phyloP scores from a whole-genome alignment of 2,888 invertebrate genomes.

The Thera obeliscata region DNA sequence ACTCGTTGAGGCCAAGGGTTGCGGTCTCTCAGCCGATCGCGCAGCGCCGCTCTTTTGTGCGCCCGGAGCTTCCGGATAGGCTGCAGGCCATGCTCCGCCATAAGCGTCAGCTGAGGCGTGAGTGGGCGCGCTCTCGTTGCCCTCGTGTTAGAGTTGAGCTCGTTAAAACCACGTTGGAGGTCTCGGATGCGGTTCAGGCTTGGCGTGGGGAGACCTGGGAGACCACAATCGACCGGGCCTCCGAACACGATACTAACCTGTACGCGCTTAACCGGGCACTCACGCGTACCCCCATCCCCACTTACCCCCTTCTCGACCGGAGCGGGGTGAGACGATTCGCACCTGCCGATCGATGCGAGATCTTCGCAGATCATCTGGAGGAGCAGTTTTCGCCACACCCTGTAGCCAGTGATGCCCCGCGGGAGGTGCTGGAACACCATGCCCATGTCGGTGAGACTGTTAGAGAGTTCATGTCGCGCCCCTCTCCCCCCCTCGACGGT shows the following conservation, averaged over 20 bases:
- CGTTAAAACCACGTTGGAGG: neutral
- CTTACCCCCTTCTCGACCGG: neutral
- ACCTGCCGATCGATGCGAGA: neutral
- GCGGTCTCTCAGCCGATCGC: neutral
- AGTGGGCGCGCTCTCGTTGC: neutral
- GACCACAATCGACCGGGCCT: neutral
- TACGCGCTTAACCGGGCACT: neutral
- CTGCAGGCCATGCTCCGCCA: neutral
- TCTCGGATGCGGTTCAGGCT: neutral
- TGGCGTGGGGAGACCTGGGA: neutral
- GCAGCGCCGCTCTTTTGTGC: too few relatives aligned
- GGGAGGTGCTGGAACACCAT: neutral
- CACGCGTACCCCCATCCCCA: neutral
- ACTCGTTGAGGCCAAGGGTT: neutral
- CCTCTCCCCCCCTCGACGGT: neutral
- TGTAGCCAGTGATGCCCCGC: neutral
- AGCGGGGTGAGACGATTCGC: slow-evolving; percentile 1
- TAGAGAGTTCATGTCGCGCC: neutral
- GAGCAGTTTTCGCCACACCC: slow-evolving; percentile 2
- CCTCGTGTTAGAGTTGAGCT: neutral
- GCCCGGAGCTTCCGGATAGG: neutral
- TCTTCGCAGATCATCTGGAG: neutral
- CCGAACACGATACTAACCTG: neutral
- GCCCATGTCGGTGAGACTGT: neutral
- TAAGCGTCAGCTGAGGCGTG: neutral